Percentiles rank a stretch among this genome's conserved stretches.
These are phyloP conservation scores for Colius striatus DNA, from an alignment of 2,113 vertebrate genomes.

Conservation along the genomic window DNA sequence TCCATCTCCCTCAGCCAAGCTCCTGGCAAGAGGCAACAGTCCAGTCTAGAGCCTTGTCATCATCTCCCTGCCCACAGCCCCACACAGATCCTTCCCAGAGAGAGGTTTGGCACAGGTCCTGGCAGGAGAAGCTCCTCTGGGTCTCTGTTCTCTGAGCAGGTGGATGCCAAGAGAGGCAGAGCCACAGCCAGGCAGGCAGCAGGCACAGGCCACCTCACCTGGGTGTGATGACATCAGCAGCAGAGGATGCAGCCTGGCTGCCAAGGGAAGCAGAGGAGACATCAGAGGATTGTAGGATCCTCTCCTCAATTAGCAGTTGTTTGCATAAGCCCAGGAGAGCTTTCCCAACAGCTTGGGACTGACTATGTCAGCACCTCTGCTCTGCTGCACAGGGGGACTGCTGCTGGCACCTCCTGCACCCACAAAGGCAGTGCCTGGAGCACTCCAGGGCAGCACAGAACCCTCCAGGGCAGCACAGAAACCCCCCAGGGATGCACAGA, in stretches of 20 bases:
- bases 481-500: no score
- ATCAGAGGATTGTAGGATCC: not conserved
- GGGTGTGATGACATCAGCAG: not conserved
- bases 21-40: not conserved
- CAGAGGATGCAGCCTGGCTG: constrained; percentile 11
- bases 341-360: constrained; percentile 9
- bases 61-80: not conserved
- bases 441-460: no score
- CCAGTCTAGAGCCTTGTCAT: not conserved
- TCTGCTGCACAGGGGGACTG: not conserved
- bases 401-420: no score
- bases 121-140: not conserved
- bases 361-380: not conserved
- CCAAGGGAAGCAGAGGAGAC: constrained; percentile 53
- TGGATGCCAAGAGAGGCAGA: not conserved
- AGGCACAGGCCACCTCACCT: not conserved
- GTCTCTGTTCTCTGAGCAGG: not conserved
- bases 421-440: no score
- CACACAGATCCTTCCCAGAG: rapidly evolving
- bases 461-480: no score
- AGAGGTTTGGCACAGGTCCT: rapidly evolving
- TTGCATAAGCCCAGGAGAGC: not conserved
- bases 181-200: no score
- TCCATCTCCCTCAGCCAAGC: not conserved
- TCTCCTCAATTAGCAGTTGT: not conserved